phyloP scores from a whole-genome alignment of 2,888 invertebrate genomes.

The Eumacrocentrus americanus region DNA sequence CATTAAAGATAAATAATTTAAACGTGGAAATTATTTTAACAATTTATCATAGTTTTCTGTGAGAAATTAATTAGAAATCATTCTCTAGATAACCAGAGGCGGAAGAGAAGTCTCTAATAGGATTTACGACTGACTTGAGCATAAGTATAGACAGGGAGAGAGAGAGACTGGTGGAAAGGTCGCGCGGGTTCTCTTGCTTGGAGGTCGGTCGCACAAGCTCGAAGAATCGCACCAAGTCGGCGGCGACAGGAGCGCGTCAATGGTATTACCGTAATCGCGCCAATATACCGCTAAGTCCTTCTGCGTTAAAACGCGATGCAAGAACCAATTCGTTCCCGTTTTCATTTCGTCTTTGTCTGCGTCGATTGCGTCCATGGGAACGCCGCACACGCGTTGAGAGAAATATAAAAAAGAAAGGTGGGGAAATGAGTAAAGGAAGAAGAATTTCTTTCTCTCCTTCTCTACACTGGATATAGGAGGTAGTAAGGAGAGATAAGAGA shows the following conservation, averaged over 20 bases:
- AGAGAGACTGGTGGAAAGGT: constrained; percentile 34
- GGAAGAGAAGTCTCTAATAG: constrained; percentile 16
- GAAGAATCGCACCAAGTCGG: constrained; percentile 14
- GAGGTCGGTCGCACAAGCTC: constrained; percentile 24
- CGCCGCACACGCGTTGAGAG: constrained; percentile 13
- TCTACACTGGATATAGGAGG: constrained; percentile 26
- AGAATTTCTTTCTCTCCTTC: no score
- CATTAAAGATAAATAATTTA: no score
- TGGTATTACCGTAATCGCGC: constrained; percentile 37
- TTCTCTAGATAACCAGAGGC: constrained; percentile 25
- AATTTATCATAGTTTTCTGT: no score
- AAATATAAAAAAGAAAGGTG: constrained; percentile 26
- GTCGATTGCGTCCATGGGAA: constrained; percentile 12
- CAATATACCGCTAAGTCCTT: constrained; percentile 37
- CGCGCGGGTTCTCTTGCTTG: constrained; percentile 24
- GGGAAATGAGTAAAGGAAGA: constrained; percentile 24
- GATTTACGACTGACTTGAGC: background rate
- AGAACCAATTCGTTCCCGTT: constrained; percentile 20
- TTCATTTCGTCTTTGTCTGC: constrained; percentile 21
- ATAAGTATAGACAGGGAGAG: constrained; percentile 25
- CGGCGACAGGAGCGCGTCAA: constrained; percentile 29
- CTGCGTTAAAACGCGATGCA: constrained; percentile 8
- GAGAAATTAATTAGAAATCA: no score
- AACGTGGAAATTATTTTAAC: no score
- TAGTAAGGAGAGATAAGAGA: constrained; percentile 27